Evolutionary conservation across 53 echinoderm and acorn worm species (phyloP).

Genomic region (Stichopus horrens): DNA sequence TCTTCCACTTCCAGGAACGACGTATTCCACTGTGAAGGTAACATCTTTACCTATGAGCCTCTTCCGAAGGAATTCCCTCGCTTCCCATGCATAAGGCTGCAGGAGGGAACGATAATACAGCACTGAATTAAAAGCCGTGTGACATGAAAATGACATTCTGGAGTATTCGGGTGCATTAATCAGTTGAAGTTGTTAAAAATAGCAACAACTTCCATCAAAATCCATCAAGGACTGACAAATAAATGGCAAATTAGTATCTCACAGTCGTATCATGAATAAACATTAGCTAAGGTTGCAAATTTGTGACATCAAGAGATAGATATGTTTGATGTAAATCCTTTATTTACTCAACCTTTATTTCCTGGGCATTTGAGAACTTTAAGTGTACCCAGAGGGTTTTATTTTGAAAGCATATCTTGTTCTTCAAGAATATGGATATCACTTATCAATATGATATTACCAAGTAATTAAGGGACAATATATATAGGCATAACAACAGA

Average conservation of each 20-base stretch:
- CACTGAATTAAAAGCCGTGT: background rate
- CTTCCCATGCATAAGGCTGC: slow-evolving; percentile 97
- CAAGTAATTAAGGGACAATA: background rate
- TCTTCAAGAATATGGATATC: background rate
- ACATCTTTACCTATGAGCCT: slow-evolving; percentile 92
- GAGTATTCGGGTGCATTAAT: background rate
- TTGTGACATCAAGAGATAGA: too few relatives aligned
- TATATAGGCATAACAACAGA: too few relatives aligned
- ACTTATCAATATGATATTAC: too few relatives aligned
- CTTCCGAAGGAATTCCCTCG: slow-evolving; percentile 78
- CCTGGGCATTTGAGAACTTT: background rate
- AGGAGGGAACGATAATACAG: background rate
- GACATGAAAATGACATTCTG: too few relatives aligned
- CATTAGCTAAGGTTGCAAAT: too few relatives aligned
- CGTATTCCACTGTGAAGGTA: slow-evolving; percentile 80
- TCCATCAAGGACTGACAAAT: too few relatives aligned
- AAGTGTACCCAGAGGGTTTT: background rate
- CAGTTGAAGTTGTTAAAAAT: background rate
- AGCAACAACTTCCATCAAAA: too few relatives aligned
- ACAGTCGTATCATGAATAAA: too few relatives aligned
- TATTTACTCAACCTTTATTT: too few relatives aligned
- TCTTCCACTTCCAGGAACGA: slow-evolving; percentile 81
- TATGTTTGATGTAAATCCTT: too few relatives aligned
- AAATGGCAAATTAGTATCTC: background rate
- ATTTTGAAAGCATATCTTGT: background rate